phyloP scores from a whole-genome alignment of 2,888 invertebrate genomes.

The Rutpela maculata region DNA sequence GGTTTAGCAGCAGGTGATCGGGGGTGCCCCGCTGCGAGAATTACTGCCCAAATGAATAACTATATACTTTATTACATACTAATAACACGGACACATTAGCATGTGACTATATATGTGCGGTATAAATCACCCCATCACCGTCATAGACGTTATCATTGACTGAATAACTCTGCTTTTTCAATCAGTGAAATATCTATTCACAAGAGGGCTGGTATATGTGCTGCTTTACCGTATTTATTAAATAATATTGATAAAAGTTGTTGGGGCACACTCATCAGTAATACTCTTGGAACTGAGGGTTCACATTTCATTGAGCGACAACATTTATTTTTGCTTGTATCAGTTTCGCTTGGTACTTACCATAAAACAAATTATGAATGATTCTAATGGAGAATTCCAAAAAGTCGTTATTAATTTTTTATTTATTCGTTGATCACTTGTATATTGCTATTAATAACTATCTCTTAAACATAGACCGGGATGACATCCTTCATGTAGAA shows the following conservation, averaged over 20 bases:
- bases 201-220: constrained; percentile 34
- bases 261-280: constrained; percentile 11
- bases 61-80: constrained; percentile 75
- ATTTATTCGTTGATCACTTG: no score
- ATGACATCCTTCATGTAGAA: no score
- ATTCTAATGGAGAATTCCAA: not conserved
- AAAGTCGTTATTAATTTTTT: not conserved
- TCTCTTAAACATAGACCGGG: no score
- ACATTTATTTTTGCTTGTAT: not conserved
- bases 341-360: not conserved
- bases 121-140: constrained; percentile 68
- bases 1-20: constrained; percentile 73
- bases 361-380: constrained; percentile 1
- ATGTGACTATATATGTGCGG: constrained; percentile 68
- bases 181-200: constrained; percentile 51
- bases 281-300: not conserved
- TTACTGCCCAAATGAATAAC: constrained; percentile 75
- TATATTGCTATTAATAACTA: no score
- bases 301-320: constrained; percentile 3
- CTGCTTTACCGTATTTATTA: constrained; percentile 46
- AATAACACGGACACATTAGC: constrained; percentile 74
- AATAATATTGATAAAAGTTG: constrained; percentile 51
- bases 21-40: constrained; percentile 72
- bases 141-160: constrained; percentile 58
- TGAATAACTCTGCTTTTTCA: constrained; percentile 58